A percentile compares a stretch with the other conserved stretches of the same genome.
Conservation (phyloP, 2,797 vertebrate species). For the Xiphophorus birchmanni region DNA sequence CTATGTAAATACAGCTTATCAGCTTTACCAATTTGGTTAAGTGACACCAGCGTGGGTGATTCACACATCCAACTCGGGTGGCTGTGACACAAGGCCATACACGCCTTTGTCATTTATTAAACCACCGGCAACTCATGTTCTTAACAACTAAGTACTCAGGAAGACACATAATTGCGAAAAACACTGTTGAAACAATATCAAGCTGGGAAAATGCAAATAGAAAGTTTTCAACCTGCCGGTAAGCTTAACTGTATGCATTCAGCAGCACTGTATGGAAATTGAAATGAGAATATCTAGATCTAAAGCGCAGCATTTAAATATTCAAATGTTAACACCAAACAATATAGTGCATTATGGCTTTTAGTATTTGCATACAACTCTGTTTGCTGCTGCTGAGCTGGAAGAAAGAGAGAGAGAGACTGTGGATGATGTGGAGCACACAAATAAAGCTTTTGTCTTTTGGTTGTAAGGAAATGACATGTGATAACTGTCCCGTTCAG, state of each 20-base stretch:
- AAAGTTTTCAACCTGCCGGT: constrained; percentile 44
- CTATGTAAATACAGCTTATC: constrained; percentile 79
- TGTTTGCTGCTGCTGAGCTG: constrained; percentile 71
- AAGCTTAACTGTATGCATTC: constrained; percentile 51
- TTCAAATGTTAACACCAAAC: constrained; percentile 83
- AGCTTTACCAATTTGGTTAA: constrained; percentile 76
- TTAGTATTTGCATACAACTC: constrained; percentile 81
- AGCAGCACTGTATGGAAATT: constrained; percentile 75
- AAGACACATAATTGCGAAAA: constrained; percentile 36
- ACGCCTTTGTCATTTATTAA: constrained; percentile 45
- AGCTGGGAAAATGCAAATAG: constrained; percentile 42
- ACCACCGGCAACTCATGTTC: constrained; percentile 44
- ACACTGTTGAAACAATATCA: constrained; percentile 16
- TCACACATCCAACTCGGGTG: constrained; percentile 43
- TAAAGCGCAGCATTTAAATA: constrained; percentile 81
- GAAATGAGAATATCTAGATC: constrained; percentile 75
- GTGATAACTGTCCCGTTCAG: constrained; percentile 32
- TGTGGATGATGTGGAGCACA: constrained; percentile 38
- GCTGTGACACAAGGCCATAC: constrained; percentile 41
- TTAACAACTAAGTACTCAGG: constrained; percentile 42
- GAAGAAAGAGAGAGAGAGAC: constrained; percentile 42
- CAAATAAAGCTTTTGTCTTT: constrained; percentile 68
- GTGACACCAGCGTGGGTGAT: constrained; percentile 72
- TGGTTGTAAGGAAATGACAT: constrained; percentile 43
- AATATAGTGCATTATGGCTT: constrained; percentile 73